A percentile compares a stretch with the other conserved stretches of the same genome.
Evolutionary conservation across 2,888 invertebrate species (phyloP).

Genomic region (Glaucopsyche alexis): DNA sequence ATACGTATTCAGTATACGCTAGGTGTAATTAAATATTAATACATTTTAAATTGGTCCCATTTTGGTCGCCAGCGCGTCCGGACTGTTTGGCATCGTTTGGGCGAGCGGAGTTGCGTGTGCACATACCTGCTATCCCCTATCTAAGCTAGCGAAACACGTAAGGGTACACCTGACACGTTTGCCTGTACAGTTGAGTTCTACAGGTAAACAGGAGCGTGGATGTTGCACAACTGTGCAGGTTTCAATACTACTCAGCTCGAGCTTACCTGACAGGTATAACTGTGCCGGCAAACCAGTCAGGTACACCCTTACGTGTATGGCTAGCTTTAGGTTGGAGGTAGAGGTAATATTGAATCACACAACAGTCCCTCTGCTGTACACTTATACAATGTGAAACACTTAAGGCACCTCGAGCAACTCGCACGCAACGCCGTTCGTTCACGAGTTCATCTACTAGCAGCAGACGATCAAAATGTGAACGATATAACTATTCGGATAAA

Average conservation of each 20-base stretch:
- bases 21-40: conserved; percentile 68
- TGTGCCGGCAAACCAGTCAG: too few relatives aligned
- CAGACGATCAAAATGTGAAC: conserved; percentile 38
- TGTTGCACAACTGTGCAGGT: too few relatives aligned
- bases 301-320: too few relatives aligned
- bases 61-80: conserved; percentile 35
- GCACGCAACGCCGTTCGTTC: not conserved
- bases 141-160: not conserved
- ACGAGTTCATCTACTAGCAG: conserved; percentile 17
- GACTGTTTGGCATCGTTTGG: not conserved
- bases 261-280: too few relatives aligned
- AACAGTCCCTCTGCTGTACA: too few relatives aligned
- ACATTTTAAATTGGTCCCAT: conserved; percentile 49
- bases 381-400: too few relatives aligned
- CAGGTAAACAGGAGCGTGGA: too few relatives aligned
- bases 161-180: too few relatives aligned
- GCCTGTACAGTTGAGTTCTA: too few relatives aligned
- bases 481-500: conserved; percentile 43
- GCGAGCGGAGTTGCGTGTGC: not conserved
- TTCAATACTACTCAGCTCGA: too few relatives aligned
- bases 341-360: not conserved
- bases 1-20: conserved; percentile 78
- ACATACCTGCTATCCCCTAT: not conserved
- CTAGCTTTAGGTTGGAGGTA: not conserved
- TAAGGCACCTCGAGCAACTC: not conserved